Conservation (phyloP, 2,888 invertebrate species). For the Apodemia duryi region DNA sequence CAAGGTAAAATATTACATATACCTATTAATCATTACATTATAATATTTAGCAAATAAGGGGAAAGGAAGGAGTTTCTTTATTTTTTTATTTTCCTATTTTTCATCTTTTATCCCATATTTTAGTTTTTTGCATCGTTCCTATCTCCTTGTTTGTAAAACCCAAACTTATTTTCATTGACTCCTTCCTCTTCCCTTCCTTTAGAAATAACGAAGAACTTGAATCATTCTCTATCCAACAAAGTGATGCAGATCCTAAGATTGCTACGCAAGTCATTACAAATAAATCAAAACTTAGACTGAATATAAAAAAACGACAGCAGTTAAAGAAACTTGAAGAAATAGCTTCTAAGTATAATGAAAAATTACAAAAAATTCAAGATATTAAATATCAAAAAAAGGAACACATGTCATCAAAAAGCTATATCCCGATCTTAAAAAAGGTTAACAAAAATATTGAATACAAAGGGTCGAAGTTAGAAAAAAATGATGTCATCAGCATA, state of each 20-base stretch:
- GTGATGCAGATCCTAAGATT: conserved; percentile 48
- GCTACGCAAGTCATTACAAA: conserved; percentile 40
- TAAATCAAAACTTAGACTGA: conserved; percentile 46
- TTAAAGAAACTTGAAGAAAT: conserved; percentile 64
- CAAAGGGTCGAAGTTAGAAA: neutral
- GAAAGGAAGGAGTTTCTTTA: conserved; percentile 62
- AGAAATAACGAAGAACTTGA: conserved; percentile 55
- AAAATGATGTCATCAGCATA: conserved; percentile 28
- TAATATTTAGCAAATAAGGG: conserved; percentile 64
- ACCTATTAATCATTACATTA: conserved; percentile 17
- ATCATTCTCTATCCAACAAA: conserved; percentile 47
- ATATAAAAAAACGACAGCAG: conserved; percentile 54
- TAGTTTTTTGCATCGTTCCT: conserved; percentile 44
- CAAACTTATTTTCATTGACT: conserved; percentile 32
- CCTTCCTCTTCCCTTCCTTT: conserved; percentile 69
- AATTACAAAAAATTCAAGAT: conserved; percentile 39
- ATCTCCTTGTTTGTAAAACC: conserved; percentile 70
- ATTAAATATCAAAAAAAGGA: conserved; percentile 2
- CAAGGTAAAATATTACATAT: conserved; percentile 49
- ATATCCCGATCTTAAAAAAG: conserved; percentile 53
- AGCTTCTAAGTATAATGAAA: conserved; percentile 56
- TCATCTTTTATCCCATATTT: neutral
- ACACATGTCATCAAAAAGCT: conserved; percentile 42
- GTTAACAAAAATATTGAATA: conserved; percentile 1
- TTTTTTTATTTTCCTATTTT: conserved; percentile 28